Conservation (phyloP, 2,113 vertebrate genomes). For the Oncorhynchus mykiss region DNA sequence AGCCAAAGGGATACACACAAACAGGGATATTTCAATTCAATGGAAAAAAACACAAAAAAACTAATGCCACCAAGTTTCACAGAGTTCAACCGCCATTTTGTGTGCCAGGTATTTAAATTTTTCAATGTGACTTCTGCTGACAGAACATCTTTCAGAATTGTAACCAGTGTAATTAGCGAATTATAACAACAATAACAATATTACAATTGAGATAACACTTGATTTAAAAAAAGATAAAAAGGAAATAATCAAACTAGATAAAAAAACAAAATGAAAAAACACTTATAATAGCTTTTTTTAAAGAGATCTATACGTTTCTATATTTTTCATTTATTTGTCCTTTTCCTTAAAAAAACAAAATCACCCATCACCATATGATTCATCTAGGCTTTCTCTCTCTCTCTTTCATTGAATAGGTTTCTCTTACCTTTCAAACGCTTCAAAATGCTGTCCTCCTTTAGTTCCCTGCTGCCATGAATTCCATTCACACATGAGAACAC, state of each 20-base stretch:
- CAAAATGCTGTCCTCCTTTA: constrained; percentile 52
- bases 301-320: constrained; percentile 78
- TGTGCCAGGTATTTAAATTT: constrained; percentile 75
- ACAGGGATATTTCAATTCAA: constrained; percentile 45
- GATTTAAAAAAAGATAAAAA: constrained; percentile 62
- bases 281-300: constrained; percentile 70
- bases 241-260: constrained; percentile 71
- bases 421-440: constrained; percentile 71
- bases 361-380: constrained; percentile 43
- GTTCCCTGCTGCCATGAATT: constrained; percentile 55
- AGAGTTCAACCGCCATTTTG: constrained; percentile 65
- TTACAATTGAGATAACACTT: constrained; percentile 81
- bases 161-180: constrained; percentile 79
- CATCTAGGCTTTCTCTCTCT: constrained; percentile 33
- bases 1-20: constrained; percentile 49
- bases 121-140: constrained; percentile 77
- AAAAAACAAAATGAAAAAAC: constrained; percentile 76
- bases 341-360: constrained; percentile 60
- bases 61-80: constrained; percentile 55
- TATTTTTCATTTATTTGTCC: constrained; percentile 65
- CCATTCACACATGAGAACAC: constrained; percentile 62
- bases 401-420: constrained; percentile 49
- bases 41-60: constrained; percentile 21
- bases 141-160: constrained; percentile 77
- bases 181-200: constrained; percentile 84